These are phyloP conservation scores for Heliconius eleuchia DNA, from an alignment of 1,140 invertebrate species.

Conservation along the genomic window DNA sequence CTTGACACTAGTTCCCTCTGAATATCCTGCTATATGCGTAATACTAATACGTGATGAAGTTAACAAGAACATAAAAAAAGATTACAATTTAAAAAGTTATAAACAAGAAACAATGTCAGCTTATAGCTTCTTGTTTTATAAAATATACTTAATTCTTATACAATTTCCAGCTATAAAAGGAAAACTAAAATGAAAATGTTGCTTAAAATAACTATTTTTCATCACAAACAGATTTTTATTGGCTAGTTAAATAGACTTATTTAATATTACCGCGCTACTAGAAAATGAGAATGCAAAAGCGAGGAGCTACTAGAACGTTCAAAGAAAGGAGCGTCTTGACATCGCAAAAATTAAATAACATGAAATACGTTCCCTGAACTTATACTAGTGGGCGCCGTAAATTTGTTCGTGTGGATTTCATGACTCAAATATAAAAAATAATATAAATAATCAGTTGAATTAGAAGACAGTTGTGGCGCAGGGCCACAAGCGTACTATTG, in stretches of 20 bases:
- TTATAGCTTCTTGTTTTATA: not conserved
- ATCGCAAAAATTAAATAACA: not conserved
- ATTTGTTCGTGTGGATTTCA: no score
- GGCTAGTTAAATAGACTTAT: slow-evolving; percentile 5
- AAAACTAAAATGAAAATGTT: not conserved
- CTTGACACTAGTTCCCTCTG: no score
- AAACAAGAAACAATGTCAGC: no score
- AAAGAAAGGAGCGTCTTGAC: not conserved
- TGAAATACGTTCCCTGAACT: not conserved
- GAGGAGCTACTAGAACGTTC: not conserved
- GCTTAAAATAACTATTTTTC: not conserved
- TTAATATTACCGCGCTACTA: not conserved
- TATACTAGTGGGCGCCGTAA: not conserved
- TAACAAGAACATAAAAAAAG: no score
- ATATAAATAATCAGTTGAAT: no score
- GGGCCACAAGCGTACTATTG: no score
- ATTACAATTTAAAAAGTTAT: no score
- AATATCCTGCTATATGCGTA: no score
- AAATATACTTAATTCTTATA: not conserved
- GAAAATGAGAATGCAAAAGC: slow-evolving; percentile 6
- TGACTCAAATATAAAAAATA: no score
- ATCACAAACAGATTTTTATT: not conserved
- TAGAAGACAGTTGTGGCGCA: no score
- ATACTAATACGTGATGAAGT: no score
- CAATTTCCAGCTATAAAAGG: not conserved